Percentiles rank a stretch among this genome's conserved stretches.
phyloP scores from a whole-genome alignment of 2,797 vertebrate species.

The Acipenser oxyrinchus region DNA sequence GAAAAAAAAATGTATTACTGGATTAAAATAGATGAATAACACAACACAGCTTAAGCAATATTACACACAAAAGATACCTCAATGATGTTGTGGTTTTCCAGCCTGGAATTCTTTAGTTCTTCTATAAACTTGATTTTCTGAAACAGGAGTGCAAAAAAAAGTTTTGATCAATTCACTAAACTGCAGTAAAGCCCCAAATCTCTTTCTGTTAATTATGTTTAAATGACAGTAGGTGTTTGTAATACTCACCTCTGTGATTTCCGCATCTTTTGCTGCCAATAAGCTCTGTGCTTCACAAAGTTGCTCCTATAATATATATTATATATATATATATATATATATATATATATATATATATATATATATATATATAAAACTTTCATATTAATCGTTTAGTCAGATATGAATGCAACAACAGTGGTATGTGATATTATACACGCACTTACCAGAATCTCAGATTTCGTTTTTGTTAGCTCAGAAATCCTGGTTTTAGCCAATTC shows the following conservation, averaged over 20 bases:
- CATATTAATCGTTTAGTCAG: no score
- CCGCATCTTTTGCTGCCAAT: slow-evolving; percentile 50
- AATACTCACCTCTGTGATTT: slow-evolving; percentile 49
- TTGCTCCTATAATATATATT: slow-evolving; percentile 42
- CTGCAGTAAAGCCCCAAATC: not conserved
- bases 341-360: no score
- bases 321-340: no score
- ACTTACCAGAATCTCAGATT: slow-evolving; percentile 50
- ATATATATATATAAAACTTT: no score
- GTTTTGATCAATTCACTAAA: not conserved
- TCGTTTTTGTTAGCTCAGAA: slow-evolving; percentile 48
- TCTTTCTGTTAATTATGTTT: not conserved
- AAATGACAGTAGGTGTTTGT: not conserved
- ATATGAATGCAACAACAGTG: not conserved
- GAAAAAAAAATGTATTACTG: no score
- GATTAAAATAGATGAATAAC: no score
- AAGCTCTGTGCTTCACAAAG: slow-evolving; percentile 45
- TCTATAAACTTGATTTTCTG: slow-evolving; percentile 56
- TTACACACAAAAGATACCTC: slow-evolving; percentile 39
- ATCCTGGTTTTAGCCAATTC: slow-evolving; percentile 45
- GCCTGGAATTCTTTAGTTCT: slow-evolving; percentile 54
- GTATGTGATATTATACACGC: not conserved
- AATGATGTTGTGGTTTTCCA: slow-evolving; percentile 56
- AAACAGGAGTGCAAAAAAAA: slow-evolving; percentile 6
- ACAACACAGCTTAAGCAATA: no score